A percentile compares a stretch with the other conserved stretches of the same genome.
phyloP scores from a whole-genome alignment of 2,888 invertebrate genomes.

The Tridacna crocea region DNA sequence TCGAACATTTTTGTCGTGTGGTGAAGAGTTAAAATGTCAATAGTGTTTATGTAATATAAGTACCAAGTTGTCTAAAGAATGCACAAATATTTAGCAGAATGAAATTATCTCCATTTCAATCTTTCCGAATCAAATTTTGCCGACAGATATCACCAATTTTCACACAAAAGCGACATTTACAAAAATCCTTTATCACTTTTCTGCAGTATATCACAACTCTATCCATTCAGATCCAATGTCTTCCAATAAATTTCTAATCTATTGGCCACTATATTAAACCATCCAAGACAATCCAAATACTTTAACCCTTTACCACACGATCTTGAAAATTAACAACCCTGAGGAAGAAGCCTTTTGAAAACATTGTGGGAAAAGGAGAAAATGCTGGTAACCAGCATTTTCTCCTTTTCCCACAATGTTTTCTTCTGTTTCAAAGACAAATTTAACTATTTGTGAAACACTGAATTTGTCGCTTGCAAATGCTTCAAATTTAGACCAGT shows the following conservation, averaged over 20 bases:
- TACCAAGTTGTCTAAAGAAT: no score
- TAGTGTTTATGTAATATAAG: no score
- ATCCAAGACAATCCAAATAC: no score
- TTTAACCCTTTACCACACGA: no score
- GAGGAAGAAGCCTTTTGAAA: background rate
- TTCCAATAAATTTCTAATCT: constrained; percentile 11
- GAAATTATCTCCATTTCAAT: background rate
- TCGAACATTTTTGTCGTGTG: no score
- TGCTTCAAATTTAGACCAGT: no score
- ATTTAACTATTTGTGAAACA: no score
- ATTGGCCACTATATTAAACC: background rate
- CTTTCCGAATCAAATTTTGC: background rate
- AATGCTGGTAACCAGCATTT: no score
- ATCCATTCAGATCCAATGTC: constrained; percentile 13
- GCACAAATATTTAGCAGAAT: no score
- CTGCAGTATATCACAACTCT: background rate
- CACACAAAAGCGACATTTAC: background rate
- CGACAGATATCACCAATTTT: background rate
- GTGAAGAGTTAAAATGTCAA: no score
- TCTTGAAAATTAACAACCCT: background rate
- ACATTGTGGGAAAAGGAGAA: background rate
- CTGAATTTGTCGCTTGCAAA: no score
- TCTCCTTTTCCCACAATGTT: background rate
- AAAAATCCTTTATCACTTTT: background rate
- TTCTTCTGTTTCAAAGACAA: no score